These are phyloP conservation scores for Amphilophus citrinellus DNA, from an alignment of 2,113 vertebrate genomes.

Conservation along the genomic window DNA sequence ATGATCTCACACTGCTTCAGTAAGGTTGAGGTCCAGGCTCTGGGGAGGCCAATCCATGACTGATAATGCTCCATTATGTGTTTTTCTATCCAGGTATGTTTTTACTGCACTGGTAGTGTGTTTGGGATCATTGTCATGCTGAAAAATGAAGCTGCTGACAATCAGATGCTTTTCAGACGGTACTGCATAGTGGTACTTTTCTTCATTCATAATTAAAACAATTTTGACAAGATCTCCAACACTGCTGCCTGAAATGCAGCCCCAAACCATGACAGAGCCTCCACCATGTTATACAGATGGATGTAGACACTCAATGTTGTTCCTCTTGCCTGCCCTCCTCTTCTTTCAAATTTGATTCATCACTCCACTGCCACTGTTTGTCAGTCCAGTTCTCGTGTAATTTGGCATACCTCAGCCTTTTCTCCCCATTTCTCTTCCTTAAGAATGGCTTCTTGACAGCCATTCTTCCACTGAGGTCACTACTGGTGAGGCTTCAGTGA, in stretches of 20 bases:
- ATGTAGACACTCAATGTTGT: too few relatives aligned
- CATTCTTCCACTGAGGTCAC: too few relatives aligned
- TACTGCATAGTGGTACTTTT: background rate
- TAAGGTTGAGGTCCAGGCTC: background rate
- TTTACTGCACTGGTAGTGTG: background rate
- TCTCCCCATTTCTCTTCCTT: too few relatives aligned
- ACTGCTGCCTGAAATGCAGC: background rate
- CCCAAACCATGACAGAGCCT: too few relatives aligned
- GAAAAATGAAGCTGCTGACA: background rate
- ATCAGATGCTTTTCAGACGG: background rate
- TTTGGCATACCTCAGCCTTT: background rate
- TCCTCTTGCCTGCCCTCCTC: background rate
- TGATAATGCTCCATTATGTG: background rate
- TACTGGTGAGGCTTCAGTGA: background rate
- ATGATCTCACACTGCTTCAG: too few relatives aligned
- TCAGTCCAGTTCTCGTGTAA: background rate
- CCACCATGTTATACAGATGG: too few relatives aligned
- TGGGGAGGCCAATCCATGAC: background rate
- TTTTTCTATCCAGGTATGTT: background rate
- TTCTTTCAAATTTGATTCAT: too few relatives aligned
- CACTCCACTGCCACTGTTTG: background rate
- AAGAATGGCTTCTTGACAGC: too few relatives aligned
- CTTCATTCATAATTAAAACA: background rate
- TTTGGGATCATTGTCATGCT: background rate
- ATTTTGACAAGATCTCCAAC: background rate